These are phyloP conservation scores for Podarcis muralis DNA, from an alignment of 2,113 vertebrate genomes.

Conservation along the genomic window DNA sequence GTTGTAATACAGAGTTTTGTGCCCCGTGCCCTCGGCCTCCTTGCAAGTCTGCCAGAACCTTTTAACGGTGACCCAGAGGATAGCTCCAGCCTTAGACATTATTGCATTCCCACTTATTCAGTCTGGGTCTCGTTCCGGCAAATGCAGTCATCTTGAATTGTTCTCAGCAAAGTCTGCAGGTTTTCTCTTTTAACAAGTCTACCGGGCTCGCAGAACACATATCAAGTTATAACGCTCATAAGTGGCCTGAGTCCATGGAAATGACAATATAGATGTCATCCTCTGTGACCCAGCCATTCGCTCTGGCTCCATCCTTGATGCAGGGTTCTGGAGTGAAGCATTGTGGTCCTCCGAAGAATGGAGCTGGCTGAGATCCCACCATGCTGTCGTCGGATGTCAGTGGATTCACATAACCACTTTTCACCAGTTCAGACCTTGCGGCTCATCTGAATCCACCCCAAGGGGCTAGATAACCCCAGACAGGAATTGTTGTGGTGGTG, in stretches of 20 bases:
- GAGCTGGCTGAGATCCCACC: neutral
- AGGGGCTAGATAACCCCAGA: neutral
- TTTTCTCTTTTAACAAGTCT: slow-evolving; percentile 36
- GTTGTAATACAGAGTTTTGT: neutral
- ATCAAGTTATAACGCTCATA: slow-evolving; percentile 28
- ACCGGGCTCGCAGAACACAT: slow-evolving; percentile 42
- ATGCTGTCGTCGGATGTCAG: neutral
- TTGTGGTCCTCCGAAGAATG: neutral
- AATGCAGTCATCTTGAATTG: neutral
- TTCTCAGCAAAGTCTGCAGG: slow-evolving; percentile 16
- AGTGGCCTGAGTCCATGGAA: slow-evolving; percentile 28
- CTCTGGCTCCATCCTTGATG: neutral
- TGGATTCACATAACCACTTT: neutral
- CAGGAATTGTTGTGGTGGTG: neutral
- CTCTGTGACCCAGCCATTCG: neutral
- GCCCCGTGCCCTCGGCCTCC: neutral
- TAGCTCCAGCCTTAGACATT: neutral
- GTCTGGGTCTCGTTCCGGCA: neutral
- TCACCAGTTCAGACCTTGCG: neutral
- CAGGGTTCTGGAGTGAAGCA: neutral
- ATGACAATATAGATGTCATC: neutral
- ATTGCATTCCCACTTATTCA: neutral
- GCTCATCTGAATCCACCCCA: neutral
- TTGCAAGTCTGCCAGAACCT: rapidly evolving
- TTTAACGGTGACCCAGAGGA: neutral